Evolutionary conservation across 2,888 invertebrate genomes (phyloP).

Genomic region (Acleris cristana): DNA sequence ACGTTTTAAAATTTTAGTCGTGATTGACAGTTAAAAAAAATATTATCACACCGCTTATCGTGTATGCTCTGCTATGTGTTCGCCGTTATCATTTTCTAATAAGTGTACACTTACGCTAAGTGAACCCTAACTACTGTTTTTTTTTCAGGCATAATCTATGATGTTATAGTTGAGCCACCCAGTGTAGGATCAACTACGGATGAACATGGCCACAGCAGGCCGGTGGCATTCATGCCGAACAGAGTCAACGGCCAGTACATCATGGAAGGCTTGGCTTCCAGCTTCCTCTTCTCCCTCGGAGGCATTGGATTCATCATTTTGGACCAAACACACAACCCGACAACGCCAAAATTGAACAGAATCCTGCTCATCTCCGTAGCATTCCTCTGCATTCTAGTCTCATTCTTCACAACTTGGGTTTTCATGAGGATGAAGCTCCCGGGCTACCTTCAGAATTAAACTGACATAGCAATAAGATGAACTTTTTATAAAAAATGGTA

Average conservation of each 20-base stretch:
- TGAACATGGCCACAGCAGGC: conserved; percentile 97
- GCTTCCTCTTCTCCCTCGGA: conserved; percentile 98
- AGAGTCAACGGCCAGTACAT: conserved; percentile 99
- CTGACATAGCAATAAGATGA: conserved; percentile 44
- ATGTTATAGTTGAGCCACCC: conserved; percentile 99
- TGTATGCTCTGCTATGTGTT: no score
- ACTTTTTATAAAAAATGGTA: conserved; percentile 38
- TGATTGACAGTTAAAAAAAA: no score
- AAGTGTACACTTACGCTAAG: no score
- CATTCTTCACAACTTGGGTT: conserved; percentile 97
- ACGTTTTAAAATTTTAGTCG: no score
- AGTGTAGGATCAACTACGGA: conserved; percentile 99
- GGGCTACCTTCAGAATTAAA: conserved; percentile 88
- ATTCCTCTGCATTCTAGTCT: conserved; percentile 95
- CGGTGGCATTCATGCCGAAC: conserved; percentile 99
- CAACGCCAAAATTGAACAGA: conserved; percentile 94
- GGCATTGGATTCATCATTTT: conserved; percentile 98
- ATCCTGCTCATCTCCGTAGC: conserved; percentile 95
- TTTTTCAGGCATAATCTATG: conserved; percentile 96
- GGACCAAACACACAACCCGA: conserved; percentile 96
- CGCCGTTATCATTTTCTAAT: no score
- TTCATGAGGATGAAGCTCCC: conserved; percentile 99
- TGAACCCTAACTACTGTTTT: not conserved
- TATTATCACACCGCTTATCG: no score
- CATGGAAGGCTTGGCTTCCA: conserved; percentile 99